A percentile compares a stretch with the other conserved stretches of the same genome.
These are phyloP conservation scores for Labeo calbasu DNA, from an alignment of 2,797 vertebrate genomes.

Conservation along the genomic window DNA sequence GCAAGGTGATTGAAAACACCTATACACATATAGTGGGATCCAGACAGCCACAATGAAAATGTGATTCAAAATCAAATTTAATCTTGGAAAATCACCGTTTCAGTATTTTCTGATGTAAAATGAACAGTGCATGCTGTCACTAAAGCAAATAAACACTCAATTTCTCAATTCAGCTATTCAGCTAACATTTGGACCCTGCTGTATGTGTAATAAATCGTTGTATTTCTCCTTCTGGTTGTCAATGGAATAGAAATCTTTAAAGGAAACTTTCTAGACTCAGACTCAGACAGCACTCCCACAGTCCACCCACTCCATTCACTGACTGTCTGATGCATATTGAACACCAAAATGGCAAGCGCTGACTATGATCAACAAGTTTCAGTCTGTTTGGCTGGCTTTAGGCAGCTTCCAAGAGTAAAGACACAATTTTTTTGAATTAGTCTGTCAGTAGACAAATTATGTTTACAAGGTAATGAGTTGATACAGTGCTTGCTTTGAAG, in stretches of 20 bases:
- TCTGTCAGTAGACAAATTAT: not conserved
- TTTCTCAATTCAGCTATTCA: not conserved
- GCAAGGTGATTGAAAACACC: slow-evolving; percentile 80
- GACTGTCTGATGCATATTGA: slow-evolving; percentile 1
- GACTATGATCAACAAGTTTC: slow-evolving; percentile 16
- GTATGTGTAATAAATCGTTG: not conserved
- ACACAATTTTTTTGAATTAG: not conserved
- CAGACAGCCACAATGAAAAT: not conserved
- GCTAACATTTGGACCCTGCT: not conserved
- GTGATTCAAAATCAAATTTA: not conserved
- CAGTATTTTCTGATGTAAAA: not conserved
- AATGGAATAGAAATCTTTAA: slow-evolving; percentile 6
- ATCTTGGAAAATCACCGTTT: not conserved
- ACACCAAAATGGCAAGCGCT: not conserved
- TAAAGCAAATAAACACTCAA: not conserved
- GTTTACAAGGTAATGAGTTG: slow-evolving; percentile 1
- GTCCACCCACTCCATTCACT: not conserved
- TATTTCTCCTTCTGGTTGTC: not conserved
- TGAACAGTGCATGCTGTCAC: not conserved
- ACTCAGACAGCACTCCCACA: not conserved
- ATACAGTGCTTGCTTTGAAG: not conserved
- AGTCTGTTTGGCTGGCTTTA: not conserved
- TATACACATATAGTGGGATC: not conserved
- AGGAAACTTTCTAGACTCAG: slow-evolving; percentile 15
- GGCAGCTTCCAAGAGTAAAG: not conserved